Evolutionary conservation across 2,888 invertebrate species (phyloP).

Genomic region (Drosophila birchii): DNA sequence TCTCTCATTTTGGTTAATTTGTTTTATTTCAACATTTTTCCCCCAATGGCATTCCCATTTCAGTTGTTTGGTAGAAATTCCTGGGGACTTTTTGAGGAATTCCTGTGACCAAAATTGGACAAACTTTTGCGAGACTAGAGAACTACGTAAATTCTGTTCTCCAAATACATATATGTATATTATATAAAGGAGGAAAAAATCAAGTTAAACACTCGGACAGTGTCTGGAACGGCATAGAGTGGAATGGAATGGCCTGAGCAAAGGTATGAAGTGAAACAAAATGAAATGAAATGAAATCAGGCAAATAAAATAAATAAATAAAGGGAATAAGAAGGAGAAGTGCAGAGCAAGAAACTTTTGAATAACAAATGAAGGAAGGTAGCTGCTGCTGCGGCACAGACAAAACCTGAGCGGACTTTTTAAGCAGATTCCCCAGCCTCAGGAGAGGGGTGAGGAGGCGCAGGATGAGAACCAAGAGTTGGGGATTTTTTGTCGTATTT

Average conservation of each 20-base stretch:
- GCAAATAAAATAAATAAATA: slow-evolving; percentile 48
- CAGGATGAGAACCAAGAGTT: slow-evolving; percentile 6
- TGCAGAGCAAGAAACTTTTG: slow-evolving; percentile 72
- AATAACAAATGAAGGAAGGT: slow-evolving; percentile 78
- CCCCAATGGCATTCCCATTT: background rate
- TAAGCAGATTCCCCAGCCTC: slow-evolving; percentile 58
- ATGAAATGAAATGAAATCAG: slow-evolving; percentile 42
- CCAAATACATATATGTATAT: background rate
- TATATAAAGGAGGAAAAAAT: background rate
- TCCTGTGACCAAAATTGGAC: slow-evolving; percentile 32
- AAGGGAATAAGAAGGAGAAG: slow-evolving; percentile 8
- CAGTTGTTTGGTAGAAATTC: slow-evolving; percentile 11
- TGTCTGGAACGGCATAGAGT: slow-evolving; percentile 16
- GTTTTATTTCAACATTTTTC: slow-evolving; percentile 26
- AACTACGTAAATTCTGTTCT: slow-evolving; percentile 7
- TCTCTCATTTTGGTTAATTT: slow-evolving; percentile 24
- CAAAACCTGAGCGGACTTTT: slow-evolving; percentile 76
- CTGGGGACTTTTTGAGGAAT: slow-evolving; percentile 26
- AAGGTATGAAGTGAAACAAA: slow-evolving; percentile 21
- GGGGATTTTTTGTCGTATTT: background rate
- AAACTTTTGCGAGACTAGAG: slow-evolving; percentile 23
- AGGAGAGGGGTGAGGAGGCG: background rate
- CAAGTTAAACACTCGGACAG: slow-evolving; percentile 17
- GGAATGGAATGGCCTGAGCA: slow-evolving; percentile 4
- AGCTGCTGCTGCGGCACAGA: slow-evolving; percentile 45